Conservation (phyloP, 2,113 vertebrate genomes). For the Myrmecophaga tridactyla region DNA sequence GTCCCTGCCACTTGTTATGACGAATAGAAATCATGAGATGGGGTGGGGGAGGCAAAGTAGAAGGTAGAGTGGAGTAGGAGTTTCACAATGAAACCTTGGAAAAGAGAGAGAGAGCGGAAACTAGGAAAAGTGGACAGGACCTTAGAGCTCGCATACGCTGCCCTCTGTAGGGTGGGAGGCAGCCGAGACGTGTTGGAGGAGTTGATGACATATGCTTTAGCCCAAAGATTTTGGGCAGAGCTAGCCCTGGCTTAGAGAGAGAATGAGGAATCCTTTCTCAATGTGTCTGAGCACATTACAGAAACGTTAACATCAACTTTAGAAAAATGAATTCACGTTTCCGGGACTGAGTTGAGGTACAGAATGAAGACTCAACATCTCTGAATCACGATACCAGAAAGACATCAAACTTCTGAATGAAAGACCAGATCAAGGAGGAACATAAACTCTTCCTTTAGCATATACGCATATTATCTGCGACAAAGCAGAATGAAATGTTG, state of each 20-base stretch:
- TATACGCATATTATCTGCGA: neutral
- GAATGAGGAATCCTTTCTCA: neutral
- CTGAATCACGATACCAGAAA: neutral
- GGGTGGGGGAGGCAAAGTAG: accelerated
- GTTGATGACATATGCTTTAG: neutral
- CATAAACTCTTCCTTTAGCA: neutral
- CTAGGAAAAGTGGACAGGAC: neutral
- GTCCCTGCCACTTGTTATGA: neutral
- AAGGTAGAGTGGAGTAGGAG: neutral
- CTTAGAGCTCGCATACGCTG: neutral
- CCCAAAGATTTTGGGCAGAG: neutral
- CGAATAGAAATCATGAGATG: neutral
- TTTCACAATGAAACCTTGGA: neutral
- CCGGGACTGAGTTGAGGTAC: neutral
- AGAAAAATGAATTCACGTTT: neutral
- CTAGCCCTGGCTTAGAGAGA: neutral
- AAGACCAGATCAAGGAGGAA: neutral
- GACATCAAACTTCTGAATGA: neutral
- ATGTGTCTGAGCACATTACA: neutral
- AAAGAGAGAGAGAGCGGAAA: neutral
- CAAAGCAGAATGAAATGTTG: neutral
- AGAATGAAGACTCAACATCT: neutral
- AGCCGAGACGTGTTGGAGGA: accelerated
- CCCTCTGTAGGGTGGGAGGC: neutral
- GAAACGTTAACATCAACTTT: neutral